These are phyloP conservation scores for Myioborus melanocephalus DNA, from an alignment of 2,797 vertebrate species.

Conservation along the genomic window DNA sequence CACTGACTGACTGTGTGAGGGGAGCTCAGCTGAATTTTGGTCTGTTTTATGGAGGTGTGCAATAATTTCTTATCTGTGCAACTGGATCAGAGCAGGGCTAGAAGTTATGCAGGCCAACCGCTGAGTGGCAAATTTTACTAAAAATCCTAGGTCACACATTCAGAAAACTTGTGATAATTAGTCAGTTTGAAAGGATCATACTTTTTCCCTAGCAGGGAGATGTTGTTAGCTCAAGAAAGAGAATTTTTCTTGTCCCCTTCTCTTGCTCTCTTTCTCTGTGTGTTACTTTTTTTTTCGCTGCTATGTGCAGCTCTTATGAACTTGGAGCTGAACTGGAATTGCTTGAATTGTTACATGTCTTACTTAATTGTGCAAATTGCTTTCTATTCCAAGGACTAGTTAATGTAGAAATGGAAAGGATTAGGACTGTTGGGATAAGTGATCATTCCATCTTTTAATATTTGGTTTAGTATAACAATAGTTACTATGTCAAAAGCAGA, in stretches of 20 bases:
- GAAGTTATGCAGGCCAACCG: not conserved
- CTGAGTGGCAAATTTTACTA: not conserved
- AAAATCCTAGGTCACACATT: not conserved
- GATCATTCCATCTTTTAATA: not conserved
- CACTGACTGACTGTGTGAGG: not conserved
- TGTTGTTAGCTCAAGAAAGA: not conserved
- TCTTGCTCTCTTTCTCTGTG: not conserved
- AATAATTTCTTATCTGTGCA: conserved; percentile 33
- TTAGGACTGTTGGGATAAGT: conserved; percentile 28
- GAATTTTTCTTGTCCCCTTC: accelerated
- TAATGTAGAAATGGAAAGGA: conserved; percentile 39
- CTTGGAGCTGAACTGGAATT: conserved; percentile 37
- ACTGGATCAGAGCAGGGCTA: not conserved
- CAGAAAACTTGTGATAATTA: not conserved
- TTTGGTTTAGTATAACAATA: conserved; percentile 47
- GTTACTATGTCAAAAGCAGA: conserved; percentile 8
- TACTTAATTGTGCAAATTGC: conserved; percentile 51
- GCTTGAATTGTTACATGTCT: conserved; percentile 23
- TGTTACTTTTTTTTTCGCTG: accelerated
- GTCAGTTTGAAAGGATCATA: not conserved
- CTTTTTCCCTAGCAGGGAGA: not conserved
- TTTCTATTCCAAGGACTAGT: conserved; percentile 39
- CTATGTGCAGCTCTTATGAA: not conserved
- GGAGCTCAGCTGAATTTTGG: conserved; percentile 55
- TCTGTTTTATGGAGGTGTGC: conserved; percentile 48